These are phyloP conservation scores for Trichonephila clavipes DNA, from an alignment of 1,140 invertebrate species.

Conservation along the genomic window DNA sequence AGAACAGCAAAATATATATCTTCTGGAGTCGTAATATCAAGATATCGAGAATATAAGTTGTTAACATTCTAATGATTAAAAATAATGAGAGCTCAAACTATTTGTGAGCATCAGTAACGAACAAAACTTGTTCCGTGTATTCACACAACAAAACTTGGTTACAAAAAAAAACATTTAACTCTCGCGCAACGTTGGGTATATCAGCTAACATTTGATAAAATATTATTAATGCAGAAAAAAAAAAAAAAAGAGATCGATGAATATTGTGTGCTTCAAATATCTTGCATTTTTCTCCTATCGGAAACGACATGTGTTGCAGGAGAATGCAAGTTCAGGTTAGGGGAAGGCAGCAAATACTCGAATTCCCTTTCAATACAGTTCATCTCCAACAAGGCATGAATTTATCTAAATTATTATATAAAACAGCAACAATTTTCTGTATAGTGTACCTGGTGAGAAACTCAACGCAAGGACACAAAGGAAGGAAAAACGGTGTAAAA, in stretches of 20 bases:
- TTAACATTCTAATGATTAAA: too few relatives aligned
- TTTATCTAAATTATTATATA: slow-evolving; percentile 63
- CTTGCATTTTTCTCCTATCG: background rate
- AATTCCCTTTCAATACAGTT: background rate
- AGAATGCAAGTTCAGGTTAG: background rate
- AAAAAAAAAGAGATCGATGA: background rate
- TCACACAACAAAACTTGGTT: too few relatives aligned
- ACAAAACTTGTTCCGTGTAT: too few relatives aligned
- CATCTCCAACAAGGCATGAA: slow-evolving; percentile 71
- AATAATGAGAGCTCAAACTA: too few relatives aligned
- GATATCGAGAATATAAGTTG: too few relatives aligned
- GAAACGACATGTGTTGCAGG: background rate
- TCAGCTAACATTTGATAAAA: too few relatives aligned
- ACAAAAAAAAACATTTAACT: too few relatives aligned
- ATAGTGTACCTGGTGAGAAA: slow-evolving; percentile 70
- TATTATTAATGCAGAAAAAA: background rate
- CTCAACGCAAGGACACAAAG: slow-evolving; percentile 47
- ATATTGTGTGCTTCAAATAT: background rate
- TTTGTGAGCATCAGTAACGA: too few relatives aligned
- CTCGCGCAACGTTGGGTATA: too few relatives aligned
- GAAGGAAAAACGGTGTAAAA: slow-evolving; percentile 58
- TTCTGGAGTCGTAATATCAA: too few relatives aligned
- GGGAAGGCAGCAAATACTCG: background rate
- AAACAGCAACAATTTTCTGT: slow-evolving; percentile 49
- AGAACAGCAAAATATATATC: too few relatives aligned